Percentiles rank a stretch among this genome's conserved stretches.
Evolutionary conservation across 2,113 vertebrate species (phyloP).

Genomic region (mouse (Mus musculus)): DNA sequence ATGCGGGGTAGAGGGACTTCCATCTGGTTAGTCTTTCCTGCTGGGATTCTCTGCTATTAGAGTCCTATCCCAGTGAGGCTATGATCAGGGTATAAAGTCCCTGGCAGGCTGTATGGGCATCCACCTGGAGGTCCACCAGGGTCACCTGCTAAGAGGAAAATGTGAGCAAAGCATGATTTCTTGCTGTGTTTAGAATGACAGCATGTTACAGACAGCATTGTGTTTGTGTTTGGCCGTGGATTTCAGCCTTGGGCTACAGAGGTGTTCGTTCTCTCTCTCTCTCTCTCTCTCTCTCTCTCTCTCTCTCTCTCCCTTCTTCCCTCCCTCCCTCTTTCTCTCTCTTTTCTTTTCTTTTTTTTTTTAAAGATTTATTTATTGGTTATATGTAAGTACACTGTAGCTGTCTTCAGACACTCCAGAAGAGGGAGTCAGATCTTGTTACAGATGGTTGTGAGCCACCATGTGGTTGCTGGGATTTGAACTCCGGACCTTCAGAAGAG

Average conservation of each 20-base stretch:
- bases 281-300: no score
- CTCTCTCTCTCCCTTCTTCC: no score
- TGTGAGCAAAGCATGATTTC: rapidly evolving
- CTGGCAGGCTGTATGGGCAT: background rate
- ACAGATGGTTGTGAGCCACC: no score
- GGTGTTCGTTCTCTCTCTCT: background rate
- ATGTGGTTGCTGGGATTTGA: no score
- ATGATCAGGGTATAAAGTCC: background rate
- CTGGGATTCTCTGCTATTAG: background rate
- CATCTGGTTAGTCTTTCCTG: background rate
- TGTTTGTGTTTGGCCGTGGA: rapidly evolving
- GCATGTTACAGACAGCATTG: background rate
- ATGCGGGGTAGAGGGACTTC: background rate
- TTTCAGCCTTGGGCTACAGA: background rate
- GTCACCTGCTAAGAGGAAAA: background rate
- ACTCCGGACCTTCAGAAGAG: no score
- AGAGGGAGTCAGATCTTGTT: no score
- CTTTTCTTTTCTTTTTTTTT: no score
- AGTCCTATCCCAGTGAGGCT: background rate
- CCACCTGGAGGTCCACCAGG: background rate
- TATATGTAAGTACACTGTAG: no score
- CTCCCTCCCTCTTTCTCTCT: no score
- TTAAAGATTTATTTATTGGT: no score
- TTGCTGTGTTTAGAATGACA: rapidly evolving
- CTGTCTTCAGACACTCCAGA: no score